phyloP scores from a whole-genome alignment of 2,113 vertebrate genomes.

The Nycticorax nycticorax region DNA sequence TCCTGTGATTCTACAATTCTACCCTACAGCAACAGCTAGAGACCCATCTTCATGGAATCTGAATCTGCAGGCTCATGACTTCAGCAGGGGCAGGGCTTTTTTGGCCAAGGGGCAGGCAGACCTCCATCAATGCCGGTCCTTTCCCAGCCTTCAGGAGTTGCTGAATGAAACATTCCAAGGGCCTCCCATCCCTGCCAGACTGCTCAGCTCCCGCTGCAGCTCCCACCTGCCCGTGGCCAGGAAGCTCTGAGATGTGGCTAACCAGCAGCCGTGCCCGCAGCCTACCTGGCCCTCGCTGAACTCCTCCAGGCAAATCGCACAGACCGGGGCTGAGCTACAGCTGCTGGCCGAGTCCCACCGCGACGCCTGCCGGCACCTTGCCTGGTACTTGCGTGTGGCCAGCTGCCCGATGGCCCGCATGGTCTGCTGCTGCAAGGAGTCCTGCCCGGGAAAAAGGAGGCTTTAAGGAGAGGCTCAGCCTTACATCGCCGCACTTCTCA shows the following conservation, averaged over 20 bases:
- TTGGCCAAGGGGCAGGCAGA: not conserved
- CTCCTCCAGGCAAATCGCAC: conserved; percentile 96
- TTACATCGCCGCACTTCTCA: not conserved
- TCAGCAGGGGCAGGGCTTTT: not conserved
- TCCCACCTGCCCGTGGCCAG: accelerated
- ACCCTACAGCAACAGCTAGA: not conserved
- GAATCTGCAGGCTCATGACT: not conserved
- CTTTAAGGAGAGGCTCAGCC: not conserved
- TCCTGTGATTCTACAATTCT: not conserved
- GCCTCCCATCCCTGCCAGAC: not conserved
- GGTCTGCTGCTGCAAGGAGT: conserved; percentile 91
- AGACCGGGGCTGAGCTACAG: conserved; percentile 89
- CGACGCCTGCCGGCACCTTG: conserved; percentile 69
- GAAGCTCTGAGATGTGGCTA: not conserved
- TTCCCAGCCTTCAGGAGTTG: not conserved
- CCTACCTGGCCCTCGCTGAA: conserved; percentile 95
- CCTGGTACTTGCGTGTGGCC: conserved; percentile 86
- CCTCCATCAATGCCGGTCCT: not conserved
- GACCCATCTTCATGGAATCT: not conserved
- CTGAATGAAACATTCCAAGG: not conserved
- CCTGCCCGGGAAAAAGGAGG: conserved; percentile 69
- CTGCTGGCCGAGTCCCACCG: conserved; percentile 85
- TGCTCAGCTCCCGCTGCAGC: not conserved
- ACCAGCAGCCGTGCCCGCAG: not conserved
- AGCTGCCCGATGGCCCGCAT: conserved; percentile 87